These are phyloP conservation scores for Zenarchopterus dispar DNA, from an alignment of 2,797 vertebrate species.

Conservation along the genomic window DNA sequence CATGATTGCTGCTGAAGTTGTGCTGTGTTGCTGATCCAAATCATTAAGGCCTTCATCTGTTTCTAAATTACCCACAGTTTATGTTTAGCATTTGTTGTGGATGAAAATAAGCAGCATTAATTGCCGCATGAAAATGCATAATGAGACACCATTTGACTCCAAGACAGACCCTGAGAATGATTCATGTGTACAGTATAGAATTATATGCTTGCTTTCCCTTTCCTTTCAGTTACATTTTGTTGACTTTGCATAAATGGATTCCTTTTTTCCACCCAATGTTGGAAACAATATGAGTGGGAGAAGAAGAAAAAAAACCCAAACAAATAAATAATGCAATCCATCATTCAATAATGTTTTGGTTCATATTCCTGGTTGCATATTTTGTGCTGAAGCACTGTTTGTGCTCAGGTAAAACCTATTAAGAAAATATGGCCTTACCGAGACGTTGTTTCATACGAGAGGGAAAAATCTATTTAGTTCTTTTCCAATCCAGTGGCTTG, in stretches of 20 bases:
- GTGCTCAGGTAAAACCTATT: slow-evolving; percentile 73
- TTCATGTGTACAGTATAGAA: slow-evolving; percentile 45
- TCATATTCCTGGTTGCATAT: slow-evolving; percentile 66
- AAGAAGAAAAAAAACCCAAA: not conserved
- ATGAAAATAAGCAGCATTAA: slow-evolving; percentile 35
- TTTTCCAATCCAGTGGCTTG: slow-evolving; percentile 78
- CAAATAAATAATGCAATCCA: slow-evolving; percentile 42
- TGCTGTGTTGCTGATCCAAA: slow-evolving; percentile 13
- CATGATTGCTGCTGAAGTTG: slow-evolving; percentile 4
- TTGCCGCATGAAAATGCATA: slow-evolving; percentile 37
- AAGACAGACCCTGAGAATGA: slow-evolving; percentile 34
- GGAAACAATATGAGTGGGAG: slow-evolving; percentile 47
- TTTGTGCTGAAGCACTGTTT: slow-evolving; percentile 72
- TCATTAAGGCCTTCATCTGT: slow-evolving; percentile 31
- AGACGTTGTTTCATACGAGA: slow-evolving; percentile 64
- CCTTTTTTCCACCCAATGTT: slow-evolving; percentile 53
- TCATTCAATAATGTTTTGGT: slow-evolving; percentile 71
- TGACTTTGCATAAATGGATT: slow-evolving; percentile 65
- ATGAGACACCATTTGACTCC: slow-evolving; percentile 32
- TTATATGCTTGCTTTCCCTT: slow-evolving; percentile 49
- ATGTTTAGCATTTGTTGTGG: slow-evolving; percentile 18
- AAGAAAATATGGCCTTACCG: slow-evolving; percentile 68
- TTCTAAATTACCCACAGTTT: slow-evolving; percentile 30
- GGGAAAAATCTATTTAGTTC: slow-evolving; percentile 70
- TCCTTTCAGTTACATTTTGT: slow-evolving; percentile 50